Evolutionary conservation across 1,140 invertebrate genomes (phyloP), one percentile per base, ranked within the genome.

Genomic region (Daktulosphaira vitifoliae): DNA sequence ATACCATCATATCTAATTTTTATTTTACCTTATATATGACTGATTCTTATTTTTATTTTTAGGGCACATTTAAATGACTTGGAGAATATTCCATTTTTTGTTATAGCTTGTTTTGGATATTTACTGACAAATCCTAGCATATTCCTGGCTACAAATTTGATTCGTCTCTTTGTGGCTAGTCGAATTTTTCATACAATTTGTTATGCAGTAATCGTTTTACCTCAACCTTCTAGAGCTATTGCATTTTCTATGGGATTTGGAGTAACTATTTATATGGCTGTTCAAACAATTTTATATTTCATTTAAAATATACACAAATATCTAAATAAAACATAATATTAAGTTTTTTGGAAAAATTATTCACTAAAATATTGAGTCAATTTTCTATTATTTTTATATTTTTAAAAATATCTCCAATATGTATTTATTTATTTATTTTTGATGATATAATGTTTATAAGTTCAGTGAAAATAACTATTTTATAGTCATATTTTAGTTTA

Each of bases 41-140:
- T 62, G 18, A 46, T 20, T 37, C 16, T n/a, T 23, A 39, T 50
- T 48, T 44, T 62, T 62, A 65, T 65, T 75, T 74, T 3, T 69
- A 84, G 84, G 68, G 81, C 82, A 15, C 85, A 87, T 71, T 73
- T 78, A 54, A 87, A 87, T 70, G 85, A 87, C 70, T 68, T 87
- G 53, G 85, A 87, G 72, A 87, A 86, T 68, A 78, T 86, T 65
- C 71, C 82, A 9, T 76, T 81, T 4, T 87, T 85, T 75, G 76
- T 84, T 8, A 69, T 79, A 1, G 73, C 82, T 42, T 83, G 80
- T 2, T 76, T 79, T 0, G 67, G 84, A 1, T 87, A 84, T 72
- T 72, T 83, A 0, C 70, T 79, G 39, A 85, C 82, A 1, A 76
- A 76, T 46, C 85, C 85, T 15, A 69, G 71, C 5, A 44, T 72